Base-by-base conservation (phyloP, 2,113 vertebrate species). In the Accipiter virgatus region DNA sequence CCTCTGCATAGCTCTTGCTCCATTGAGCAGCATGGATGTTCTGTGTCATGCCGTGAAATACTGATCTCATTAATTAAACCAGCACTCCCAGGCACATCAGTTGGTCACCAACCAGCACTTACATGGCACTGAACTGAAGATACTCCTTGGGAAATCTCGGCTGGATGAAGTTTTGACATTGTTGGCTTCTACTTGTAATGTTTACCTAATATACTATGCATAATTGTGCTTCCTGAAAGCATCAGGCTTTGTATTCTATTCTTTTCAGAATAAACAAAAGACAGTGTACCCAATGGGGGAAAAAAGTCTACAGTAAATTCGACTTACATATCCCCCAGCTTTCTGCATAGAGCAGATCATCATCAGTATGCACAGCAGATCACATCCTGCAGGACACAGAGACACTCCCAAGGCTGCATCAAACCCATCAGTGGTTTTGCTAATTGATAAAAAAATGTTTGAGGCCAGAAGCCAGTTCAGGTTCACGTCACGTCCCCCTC, bases 381-480 rank as follows among this genome's bases (percentile, higher is more conserved):
- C 31, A 4, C 45, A 53, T 19, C 63, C 61, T 61, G 21, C 34
- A 79, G 65, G 86, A 86, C 67, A 81, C 56, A 67, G 34, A 68
- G n/a, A 67, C 38, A 14, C 11, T 95, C 73, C 73, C 72, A 74
- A 63, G 14, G 20, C 80, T 68, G 52, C 34, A 40, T 72, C 75
- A 93, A 90, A 95, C 74, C 82, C 86, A 61, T 81, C 92, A 43
- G 21, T 36, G 20, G 34, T 58, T 93, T 72, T 95, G 23, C 52
- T 95, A 95, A 90, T 68, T 81, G 80, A 95, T 89, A 89, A 89
- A 78, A 89, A 77, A 91, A 71, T 17, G 27, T 78, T 80, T 80
- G 80, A 91, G 71, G 42, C 48, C 6, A 2, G 48, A 88, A 95
- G 32, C 29, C 45, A n/a, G 48, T 55, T 88, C 82, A 86, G 93